These are phyloP conservation scores for Synergus itoensis DNA, from an alignment of 2,888 invertebrate species.

Conservation along the genomic window DNA sequence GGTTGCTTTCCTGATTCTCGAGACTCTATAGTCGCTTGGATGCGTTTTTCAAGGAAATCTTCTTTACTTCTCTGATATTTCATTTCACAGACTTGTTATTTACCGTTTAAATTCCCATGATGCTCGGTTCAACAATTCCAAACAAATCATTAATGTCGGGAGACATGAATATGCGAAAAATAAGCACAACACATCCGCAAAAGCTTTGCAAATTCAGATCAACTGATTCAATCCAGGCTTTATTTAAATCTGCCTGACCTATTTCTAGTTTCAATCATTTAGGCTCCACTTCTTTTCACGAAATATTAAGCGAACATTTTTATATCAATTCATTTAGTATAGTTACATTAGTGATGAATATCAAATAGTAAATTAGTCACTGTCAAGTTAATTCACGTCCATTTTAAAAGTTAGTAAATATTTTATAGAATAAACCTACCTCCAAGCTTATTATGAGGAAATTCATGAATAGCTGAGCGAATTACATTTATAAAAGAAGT, in stretches of 20 bases:
- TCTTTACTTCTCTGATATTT: slow-evolving; percentile 20
- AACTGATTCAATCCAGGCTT: not conserved
- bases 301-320: not conserved
- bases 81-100: slow-evolving; percentile 11
- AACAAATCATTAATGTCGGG: slow-evolving; percentile 28
- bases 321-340: not conserved
- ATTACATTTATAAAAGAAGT: not conserved
- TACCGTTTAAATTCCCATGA: not conserved
- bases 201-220: not conserved
- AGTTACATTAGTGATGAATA: not conserved
- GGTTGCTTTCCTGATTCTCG: slow-evolving; percentile 43
- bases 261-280: not conserved
- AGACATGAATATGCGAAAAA: slow-evolving; percentile 9
- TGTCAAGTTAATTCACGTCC: no score
- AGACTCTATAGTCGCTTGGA: slow-evolving; percentile 29
- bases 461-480: not conserved
- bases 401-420: no score
- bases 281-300: not conserved
- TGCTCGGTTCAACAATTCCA: not conserved
- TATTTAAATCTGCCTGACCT: not conserved
- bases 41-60: slow-evolving; percentile 18
- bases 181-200: not conserved
- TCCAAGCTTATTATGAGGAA: not conserved
- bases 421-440: no score
- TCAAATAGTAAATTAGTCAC: no score